Evolutionary conservation across 2,797 vertebrate species (phyloP).

Genomic region (Hafferia zeledoni): DNA sequence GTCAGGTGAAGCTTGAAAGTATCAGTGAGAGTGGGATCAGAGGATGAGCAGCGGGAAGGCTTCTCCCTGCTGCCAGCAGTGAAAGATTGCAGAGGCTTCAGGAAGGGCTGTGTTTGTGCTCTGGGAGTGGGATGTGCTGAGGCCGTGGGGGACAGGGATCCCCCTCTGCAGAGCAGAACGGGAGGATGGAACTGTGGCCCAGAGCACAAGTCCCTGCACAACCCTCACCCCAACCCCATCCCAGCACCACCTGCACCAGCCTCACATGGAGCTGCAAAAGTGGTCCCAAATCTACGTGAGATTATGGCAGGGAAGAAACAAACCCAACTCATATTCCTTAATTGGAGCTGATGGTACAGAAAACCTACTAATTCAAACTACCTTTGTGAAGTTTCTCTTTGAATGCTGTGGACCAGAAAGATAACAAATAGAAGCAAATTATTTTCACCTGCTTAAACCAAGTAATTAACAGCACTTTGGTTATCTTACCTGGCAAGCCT

Average conservation of each 20-base stretch:
- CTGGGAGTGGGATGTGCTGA: fast-evolving
- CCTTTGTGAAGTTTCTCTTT: background rate
- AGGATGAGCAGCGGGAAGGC: background rate
- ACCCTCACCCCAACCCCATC: fast-evolving
- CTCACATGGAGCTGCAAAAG: fast-evolving
- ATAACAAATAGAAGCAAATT: conserved; percentile 55
- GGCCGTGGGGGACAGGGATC: background rate
- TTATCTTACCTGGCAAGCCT: conserved; percentile 49
- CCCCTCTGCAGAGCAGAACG: fast-evolving
- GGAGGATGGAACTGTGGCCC: fast-evolving
- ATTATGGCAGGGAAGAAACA: background rate
- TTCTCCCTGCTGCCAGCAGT: background rate
- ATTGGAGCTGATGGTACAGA: background rate
- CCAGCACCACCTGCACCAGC: background rate
- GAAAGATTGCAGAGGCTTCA: background rate
- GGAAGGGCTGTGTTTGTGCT: background rate
- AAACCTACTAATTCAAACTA: background rate
- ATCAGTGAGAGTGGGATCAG: background rate
- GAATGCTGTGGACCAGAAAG: conserved; percentile 4
- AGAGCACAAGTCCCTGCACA: fast-evolving
- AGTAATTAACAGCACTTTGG: conserved; percentile 38
- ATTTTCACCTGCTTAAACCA: conserved; percentile 48
- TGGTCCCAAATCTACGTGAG: background rate
- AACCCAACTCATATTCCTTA: background rate
- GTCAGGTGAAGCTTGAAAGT: background rate